Evolutionary conservation across 2,797 vertebrate species (phyloP), one percentile per base, ranked within the genome.

Genomic region (Poeciliopsis infans): DNA sequence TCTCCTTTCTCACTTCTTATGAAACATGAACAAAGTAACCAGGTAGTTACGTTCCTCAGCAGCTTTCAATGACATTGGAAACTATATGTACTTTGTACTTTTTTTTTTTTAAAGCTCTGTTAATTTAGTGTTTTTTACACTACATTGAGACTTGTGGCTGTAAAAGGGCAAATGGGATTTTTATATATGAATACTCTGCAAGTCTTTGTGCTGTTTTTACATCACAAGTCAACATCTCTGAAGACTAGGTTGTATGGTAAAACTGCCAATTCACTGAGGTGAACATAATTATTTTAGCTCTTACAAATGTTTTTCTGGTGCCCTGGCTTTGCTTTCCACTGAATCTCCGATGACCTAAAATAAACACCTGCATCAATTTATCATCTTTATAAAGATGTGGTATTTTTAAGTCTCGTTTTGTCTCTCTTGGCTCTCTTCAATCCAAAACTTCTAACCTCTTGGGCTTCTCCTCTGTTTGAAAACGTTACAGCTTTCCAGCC

Each of bases 401-500:
- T 10, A 25, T 43, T n/a, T 66, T 64, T 64, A 18, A 33, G 6
- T 69, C 41, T 69, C 20, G 23, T 41, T 41, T 41, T 45, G 18
- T 23, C 64, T 70, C 10, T 28, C 23, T 45, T 70, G 25, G 41
- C 25, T 70, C 41, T 45, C 23, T 70, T n/a, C 11, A 23, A 8
- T 45, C 20, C 5, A 70, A n/a, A 69, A 45, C 11, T 5, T 69
- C 43, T 69, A 23, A 69, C 39, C 23, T 43, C 23, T 43, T 69
- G 20, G 39, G 39, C 66, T 69, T 39, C 33, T 33, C 45, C 28
- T 23, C 55, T 33, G 12, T 71, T 71, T 13, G 69, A 74, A 76
- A 77, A 79, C 55, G 46, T 45, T 13, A 72, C 80, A 80, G 53
- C 72, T 49, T 25, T 0, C 66, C 49, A 23, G 15, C 72, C 41